Evolutionary conservation across 2,113 vertebrate species (phyloP).

Genomic region (Solea senegalensis): DNA sequence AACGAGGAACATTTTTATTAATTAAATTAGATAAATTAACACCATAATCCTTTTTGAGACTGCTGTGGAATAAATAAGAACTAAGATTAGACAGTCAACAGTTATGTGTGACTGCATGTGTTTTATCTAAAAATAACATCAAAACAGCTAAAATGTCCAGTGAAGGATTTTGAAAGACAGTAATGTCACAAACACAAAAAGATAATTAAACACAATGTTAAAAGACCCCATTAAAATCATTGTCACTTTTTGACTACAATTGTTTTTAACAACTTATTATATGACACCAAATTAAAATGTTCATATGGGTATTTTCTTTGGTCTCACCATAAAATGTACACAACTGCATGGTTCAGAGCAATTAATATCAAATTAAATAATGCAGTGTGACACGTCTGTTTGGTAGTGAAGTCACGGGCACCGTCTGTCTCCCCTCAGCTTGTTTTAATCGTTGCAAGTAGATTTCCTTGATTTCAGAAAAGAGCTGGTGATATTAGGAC

Average conservation of each 20-base stretch:
- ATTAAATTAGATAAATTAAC: not conserved
- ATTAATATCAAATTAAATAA: too few species aligned
- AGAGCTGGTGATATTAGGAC: constrained; percentile 47
- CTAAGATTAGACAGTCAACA: not conserved
- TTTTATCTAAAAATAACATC: not conserved
- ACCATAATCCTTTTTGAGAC: not conserved
- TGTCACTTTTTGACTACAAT: too few species aligned
- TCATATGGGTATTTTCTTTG: too few species aligned
- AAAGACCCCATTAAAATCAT: too few species aligned
- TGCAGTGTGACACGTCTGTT: too few species aligned
- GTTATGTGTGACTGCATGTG: too few species aligned
- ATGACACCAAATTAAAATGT: too few species aligned
- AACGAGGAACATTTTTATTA: not conserved
- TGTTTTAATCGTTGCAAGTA: constrained; percentile 14
- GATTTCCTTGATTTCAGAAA: constrained; percentile 14
- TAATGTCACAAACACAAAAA: not conserved
- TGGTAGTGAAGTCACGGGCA: constrained; percentile 15
- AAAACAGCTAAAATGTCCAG: not conserved
- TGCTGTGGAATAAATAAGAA: not conserved
- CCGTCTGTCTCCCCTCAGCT: constrained; percentile 30
- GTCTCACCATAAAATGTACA: too few species aligned
- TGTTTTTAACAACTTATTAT: too few species aligned
- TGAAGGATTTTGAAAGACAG: not conserved
- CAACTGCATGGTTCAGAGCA: too few species aligned
- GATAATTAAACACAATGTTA: not conserved